Percentiles rank a stretch among this genome's conserved stretches.
Evolutionary conservation across 2,797 vertebrate genomes (phyloP).

Genomic region (Cynodonichthys magdalenae): DNA sequence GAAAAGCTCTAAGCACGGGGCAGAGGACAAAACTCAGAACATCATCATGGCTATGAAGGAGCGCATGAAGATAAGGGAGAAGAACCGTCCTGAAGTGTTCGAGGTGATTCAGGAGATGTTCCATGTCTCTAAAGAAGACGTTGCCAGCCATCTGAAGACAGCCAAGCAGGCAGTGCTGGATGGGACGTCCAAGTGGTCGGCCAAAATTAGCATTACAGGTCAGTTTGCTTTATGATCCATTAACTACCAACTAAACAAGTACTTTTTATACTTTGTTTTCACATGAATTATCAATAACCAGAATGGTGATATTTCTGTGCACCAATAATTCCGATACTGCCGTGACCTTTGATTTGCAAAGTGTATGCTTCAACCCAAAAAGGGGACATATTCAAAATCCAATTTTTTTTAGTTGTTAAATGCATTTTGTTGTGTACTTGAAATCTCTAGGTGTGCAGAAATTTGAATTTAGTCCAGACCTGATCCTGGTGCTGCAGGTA

Average conservation of each 20-base stretch:
- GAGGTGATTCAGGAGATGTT: conserved; percentile 97
- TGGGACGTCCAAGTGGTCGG: conserved; percentile 98
- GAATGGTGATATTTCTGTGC: conserved; percentile 2
- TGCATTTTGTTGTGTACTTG: too few relatives aligned
- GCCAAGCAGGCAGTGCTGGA: conserved; percentile 96
- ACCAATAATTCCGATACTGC: not conserved
- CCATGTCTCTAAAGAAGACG: conserved; percentile 91
- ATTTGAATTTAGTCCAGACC: too few relatives aligned
- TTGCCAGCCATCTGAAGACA: conserved; percentile 88
- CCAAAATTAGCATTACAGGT: conserved; percentile 96
- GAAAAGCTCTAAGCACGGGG: conserved; percentile 98
- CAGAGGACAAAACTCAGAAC: conserved; percentile 96
- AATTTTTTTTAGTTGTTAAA: too few relatives aligned
- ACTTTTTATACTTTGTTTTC: conserved; percentile 1
- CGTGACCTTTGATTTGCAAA: conserved; percentile 21
- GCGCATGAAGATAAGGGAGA: conserved; percentile 97
- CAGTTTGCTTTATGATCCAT: conserved; percentile 2
- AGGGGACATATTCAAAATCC: not conserved
- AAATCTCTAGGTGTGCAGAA: too few relatives aligned
- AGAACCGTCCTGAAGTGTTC: conserved; percentile 95
- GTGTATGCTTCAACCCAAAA: conserved; percentile 17
- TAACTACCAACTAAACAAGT: not conserved
- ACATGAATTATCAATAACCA: not conserved
- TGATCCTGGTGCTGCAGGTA: too few relatives aligned
- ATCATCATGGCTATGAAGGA: conserved; percentile 99